A percentile compares a stretch with the other conserved stretches of the same genome.
Conservation (phyloP, 2,113 vertebrate species). For the Uropsilus gracilis region DNA sequence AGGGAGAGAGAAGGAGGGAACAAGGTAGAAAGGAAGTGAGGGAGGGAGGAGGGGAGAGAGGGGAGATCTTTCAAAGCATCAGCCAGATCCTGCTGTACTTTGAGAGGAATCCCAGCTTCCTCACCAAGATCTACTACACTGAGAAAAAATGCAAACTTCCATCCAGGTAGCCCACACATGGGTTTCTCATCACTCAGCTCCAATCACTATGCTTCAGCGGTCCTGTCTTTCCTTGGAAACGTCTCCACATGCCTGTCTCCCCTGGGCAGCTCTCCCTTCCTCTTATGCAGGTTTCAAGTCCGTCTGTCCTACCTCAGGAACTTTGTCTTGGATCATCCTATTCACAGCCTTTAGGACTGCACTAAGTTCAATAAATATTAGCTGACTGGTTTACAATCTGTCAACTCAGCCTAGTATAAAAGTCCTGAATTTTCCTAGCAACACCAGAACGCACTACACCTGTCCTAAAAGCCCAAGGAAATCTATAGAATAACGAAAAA, state of each 20-base stretch:
- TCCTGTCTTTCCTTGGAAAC: neutral
- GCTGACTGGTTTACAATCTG: neutral
- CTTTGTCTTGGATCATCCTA: neutral
- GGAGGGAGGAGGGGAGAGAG: neutral
- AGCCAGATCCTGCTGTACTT: neutral
- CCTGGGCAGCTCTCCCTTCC: neutral
- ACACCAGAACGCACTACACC: neutral
- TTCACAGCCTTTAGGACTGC: neutral
- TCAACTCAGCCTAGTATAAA: neutral
- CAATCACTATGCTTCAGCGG: neutral
- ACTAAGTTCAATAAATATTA: neutral
- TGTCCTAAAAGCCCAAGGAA: neutral
- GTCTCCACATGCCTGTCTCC: neutral
- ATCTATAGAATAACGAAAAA: neutral
- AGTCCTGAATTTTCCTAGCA: neutral
- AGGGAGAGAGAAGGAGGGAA: fast-evolving
- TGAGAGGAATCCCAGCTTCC: neutral
- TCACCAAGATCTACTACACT: neutral
- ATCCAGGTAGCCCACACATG: neutral
- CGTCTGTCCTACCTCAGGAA: neutral
- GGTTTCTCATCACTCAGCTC: neutral
- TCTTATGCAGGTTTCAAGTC: neutral
- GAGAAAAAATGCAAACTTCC: neutral
- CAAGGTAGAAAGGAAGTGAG: neutral
- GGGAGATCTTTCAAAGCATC: neutral